Base-by-base conservation (phyloP, 2,888 invertebrate genomes). In the Axea sp. region DNA sequence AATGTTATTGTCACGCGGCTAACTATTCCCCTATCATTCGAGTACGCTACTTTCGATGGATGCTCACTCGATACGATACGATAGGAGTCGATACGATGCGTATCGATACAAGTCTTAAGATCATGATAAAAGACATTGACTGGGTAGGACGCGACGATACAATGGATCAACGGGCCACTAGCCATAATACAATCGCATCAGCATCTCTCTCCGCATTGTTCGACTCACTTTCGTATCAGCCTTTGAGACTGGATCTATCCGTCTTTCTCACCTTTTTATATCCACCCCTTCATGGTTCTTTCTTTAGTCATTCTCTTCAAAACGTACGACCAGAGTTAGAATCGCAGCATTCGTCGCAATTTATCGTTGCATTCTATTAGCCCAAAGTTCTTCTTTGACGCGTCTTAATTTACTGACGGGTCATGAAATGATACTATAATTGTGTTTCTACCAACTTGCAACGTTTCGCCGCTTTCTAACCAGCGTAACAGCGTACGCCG, bases 121-220 rank as follows among this genome's bases (percentile, higher is more conserved):
- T 85, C 84, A 82, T 85, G 87, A 87, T 86, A 86, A 87, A 86
- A 86, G 86, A 82, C 62, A 83, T 76, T 82, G 84, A 86, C 86
- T 86, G 86, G 86, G 85, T 84, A 84, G 87, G 80, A 87, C 87
- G 87, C 87, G 87, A 87, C 87, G 86, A 87, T 87, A 87, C 87
- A 87, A 87, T 87, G 84, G 87, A 86, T 84, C 83, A 82, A 79
- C 82, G 82, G 85, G 83, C 85, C 85, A 84, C 86, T 83, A 85
- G 83, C 81, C 78, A 85, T 86, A 84, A 86, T 86, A 87, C 86
- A 87, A 87, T 87, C 87, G 87, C 87, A 87, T 87, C 87, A 87
- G 87, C 87, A 87, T 87, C 87, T 87, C 85, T 81, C 80, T 69
- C 77, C 68, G 84, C 83, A 86, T 86, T 87, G 85, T 86, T 85